Percentiles rank a stretch among this genome's conserved stretches.
Conservation (phyloP, 2,113 vertebrate species). For the Lota lota region DNA sequence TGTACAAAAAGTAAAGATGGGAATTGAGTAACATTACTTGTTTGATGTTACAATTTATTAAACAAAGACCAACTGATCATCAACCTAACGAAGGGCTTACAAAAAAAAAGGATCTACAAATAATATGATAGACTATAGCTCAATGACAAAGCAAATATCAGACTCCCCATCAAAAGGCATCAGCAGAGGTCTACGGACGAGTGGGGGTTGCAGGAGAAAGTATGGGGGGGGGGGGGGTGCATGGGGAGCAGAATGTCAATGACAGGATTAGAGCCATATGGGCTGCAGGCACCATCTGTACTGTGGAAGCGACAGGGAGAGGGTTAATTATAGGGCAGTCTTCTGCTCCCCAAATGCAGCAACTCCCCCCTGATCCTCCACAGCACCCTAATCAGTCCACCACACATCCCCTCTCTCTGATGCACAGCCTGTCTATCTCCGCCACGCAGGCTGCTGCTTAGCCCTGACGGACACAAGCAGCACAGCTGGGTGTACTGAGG, state of each 20-base stretch:
- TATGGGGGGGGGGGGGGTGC: conserved; percentile 40
- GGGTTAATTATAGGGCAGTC: conserved; percentile 81
- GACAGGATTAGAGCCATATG: conserved; percentile 83
- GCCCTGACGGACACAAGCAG: conserved; percentile 42
- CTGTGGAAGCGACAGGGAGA: conserved; percentile 76
- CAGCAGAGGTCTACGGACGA: conserved; percentile 23
- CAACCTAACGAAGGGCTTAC: background rate
- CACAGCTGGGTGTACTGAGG: conserved; percentile 56
- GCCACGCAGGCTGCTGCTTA: conserved; percentile 57
- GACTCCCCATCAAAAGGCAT: conserved; percentile 44
- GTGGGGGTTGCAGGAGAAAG: conserved; percentile 12
- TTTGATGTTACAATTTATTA: no score
- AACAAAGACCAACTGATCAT: no score
- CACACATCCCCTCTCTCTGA: conserved; percentile 62
- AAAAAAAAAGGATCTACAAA: background rate
- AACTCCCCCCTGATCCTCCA: conserved; percentile 60
- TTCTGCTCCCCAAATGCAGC: conserved; percentile 66
- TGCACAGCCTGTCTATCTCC: conserved; percentile 58
- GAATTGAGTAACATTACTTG: no score
- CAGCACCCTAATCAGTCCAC: conserved; percentile 68
- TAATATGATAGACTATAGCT: conserved; percentile 10
- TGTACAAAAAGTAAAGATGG: no score
- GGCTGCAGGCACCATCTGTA: conserved; percentile 80
- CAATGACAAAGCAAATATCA: conserved; percentile 39
- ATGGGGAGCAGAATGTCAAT: conserved; percentile 75